Percentiles rank a stretch among this genome's conserved stretches.
These are phyloP conservation scores for Pocillopora verrucosa DNA, from an alignment of 64 coral and sea anemone genomes.

Conservation along the genomic window DNA sequence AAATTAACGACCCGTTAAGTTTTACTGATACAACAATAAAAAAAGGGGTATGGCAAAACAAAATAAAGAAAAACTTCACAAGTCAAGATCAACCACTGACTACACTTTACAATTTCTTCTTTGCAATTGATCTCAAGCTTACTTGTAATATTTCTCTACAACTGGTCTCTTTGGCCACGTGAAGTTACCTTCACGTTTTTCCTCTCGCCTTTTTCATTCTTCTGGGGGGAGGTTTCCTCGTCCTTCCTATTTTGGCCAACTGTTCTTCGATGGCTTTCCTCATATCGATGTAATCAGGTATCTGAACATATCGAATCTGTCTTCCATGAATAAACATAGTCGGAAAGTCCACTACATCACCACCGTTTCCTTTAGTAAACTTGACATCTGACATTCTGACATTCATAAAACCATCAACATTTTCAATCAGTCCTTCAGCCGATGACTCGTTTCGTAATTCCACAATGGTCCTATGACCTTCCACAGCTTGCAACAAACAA, in stretches of 20 bases:
- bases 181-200: neutral
- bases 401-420: conserved; percentile 99
- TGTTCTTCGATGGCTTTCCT: conserved; percentile 89
- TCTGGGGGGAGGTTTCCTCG: conserved; percentile 26
- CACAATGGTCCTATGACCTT: conserved; percentile 77
- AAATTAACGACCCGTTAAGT: too few relatives aligned
- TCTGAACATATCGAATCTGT: conserved; percentile 95
- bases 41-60: too few relatives aligned
- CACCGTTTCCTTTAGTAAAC: conserved; percentile 71
- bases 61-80: too few relatives aligned
- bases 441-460: conserved; percentile 92
- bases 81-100: too few relatives aligned
- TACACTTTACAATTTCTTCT: too few relatives aligned
- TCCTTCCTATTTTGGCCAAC: conserved; percentile 41
- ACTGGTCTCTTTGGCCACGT: too few relatives aligned
- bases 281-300: conserved; percentile 98
- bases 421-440: conserved; percentile 69
- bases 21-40: too few relatives aligned
- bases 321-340: conserved; percentile 84
- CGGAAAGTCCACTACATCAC: conserved; percentile 56
- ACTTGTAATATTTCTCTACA: too few relatives aligned
- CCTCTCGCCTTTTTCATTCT: conserved; percentile 35
- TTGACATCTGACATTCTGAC: conserved; percentile 73
- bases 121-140: too few relatives aligned
- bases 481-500: conserved; percentile 84